Percentiles rank a stretch among this genome's conserved stretches.
Conservation (phyloP, 30 jellyfish, hydroid and myxozoan species). For the Hydra vulgaris region DNA sequence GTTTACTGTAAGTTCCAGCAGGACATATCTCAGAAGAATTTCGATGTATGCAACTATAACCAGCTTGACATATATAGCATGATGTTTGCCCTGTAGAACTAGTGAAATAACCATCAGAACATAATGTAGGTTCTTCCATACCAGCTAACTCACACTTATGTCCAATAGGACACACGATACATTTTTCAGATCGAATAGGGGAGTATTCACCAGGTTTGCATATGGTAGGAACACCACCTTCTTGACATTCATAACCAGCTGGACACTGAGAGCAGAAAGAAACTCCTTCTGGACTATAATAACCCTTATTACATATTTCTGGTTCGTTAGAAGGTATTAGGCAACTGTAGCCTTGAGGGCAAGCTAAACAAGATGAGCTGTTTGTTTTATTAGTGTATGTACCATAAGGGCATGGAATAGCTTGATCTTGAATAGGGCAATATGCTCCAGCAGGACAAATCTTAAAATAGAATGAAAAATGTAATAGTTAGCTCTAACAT, state of each 20-base stretch:
- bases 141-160: constrained; percentile 70
- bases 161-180: constrained; percentile 69
- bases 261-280: constrained; percentile 75
- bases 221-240: constrained; percentile 61
- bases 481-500: too few relatives aligned
- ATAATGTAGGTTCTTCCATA: constrained; percentile 37
- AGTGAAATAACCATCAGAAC: constrained; percentile 76
- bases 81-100: constrained; percentile 49
- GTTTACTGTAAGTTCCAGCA: constrained; percentile 69
- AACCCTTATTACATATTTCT: constrained; percentile 48
- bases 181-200: constrained; percentile 41
- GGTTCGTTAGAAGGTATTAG: constrained; percentile 49
- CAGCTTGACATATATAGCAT: constrained; percentile 78
- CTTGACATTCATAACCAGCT: constrained; percentile 61
- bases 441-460: constrained; percentile 86
- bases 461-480: constrained; percentile 9
- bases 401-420: constrained; percentile 76
- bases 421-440: constrained; percentile 63
- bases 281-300: constrained; percentile 69
- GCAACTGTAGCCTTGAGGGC: constrained; percentile 92
- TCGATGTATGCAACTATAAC: constrained; percentile 52
- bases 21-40: constrained; percentile 58
- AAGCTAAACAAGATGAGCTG: constrained; percentile 38
- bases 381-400: constrained; percentile 55
- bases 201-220: constrained; percentile 87